Base-by-base conservation (phyloP, 1,140 invertebrate species). In the Formica selysi region DNA sequence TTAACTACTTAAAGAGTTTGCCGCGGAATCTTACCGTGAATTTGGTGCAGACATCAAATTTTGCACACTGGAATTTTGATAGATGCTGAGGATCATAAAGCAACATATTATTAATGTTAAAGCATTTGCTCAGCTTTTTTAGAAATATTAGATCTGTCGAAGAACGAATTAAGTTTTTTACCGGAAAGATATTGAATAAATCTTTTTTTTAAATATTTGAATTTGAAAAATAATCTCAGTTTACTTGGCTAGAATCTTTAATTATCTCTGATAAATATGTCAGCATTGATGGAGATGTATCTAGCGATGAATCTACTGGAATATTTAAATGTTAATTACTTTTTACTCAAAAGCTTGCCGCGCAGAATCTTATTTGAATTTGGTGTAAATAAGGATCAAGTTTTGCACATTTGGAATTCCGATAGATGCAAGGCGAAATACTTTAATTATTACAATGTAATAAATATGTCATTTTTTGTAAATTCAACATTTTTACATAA, bases 161-260 rank as follows among this genome's bases (percentile, higher is more conserved):
- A 2, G 2, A 73, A 73, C 16, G 11, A 4, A 3, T 73, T 73
- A 54, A 19, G 5, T 54, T 32, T 6, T 54, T 4, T 73, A 16
- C 44, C 48, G 4, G 4, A 16, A 73, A 54, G 26, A 7, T 22
- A n/a, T 73, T 26, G 26, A 13, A 13, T 4, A 11, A 51, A 6
- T n/a, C 16, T n/a, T 16, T 54, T 44, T 29, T 2, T 73, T 3
- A 54, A 73, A 54, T 68, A 68, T 68, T 44, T 68, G 11, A 22
- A 68, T 44, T 68, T 68, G n/a, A 68, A 36, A 54, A 36, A 54
- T 73, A 54, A 73, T 73, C 0, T 73, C 0, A n/a, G n/a, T 73
- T 73, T 6, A 36, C 19, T 19, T 73, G 8, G 10, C 19, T 73
- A 2, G 29, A 48, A 36, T 73, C 26, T 29, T 54, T 22, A 22